Evolutionary conservation across 2,888 invertebrate genomes (phyloP), one percentile per base, ranked within the genome.

Genomic region (Escarpia spicata): DNA sequence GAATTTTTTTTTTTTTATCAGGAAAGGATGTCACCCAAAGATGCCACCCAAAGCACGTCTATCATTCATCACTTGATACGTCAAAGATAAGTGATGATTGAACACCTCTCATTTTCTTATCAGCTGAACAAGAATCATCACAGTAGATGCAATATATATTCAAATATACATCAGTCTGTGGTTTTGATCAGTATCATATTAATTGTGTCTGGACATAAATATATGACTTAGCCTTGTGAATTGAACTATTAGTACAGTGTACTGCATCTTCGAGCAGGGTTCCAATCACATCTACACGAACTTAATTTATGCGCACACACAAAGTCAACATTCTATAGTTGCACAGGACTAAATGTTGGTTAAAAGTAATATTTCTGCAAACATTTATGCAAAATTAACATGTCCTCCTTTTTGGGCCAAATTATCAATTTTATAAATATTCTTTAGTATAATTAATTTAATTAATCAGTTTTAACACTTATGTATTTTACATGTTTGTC

Each of bases 71-170:
- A 75, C 75, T n/a, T 26, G 75, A 75, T 26, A 26, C n/a, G 26
- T 75, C 75, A 75, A 26, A 75, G 75, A 75, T 75, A 75, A 75
- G 26, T 75, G 75, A 75, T 75, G 75, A 75, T n/a, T 75, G 75
- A 75, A 75, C n/a, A 26, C 75, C 75, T 75, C 75, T 75, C 75
- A 2, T 75, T 75, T 75, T 75, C 75, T n/a, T 75, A 75, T 75
- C 75, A 6, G 75, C 6, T 75, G 3, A 75, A 75, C 19, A 75
- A 75, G 26, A 75, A 26, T 26, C 75, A 26, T 26, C 26, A 75
- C 75, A 26, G 19, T 26, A 26, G 75, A 75, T 75, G 75, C 75
- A 75, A 75, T 75, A 75, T 75, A 26, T 75, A 75, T 75, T 75
- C 75, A 75, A 75, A 19, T 75, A 75, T 26, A 75, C 26, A 75